A percentile compares a stretch with the other conserved stretches of the same genome.
Conservation (phyloP, 35 echinoderm and acorn worm species). For the Apostichopus californicus region DNA sequence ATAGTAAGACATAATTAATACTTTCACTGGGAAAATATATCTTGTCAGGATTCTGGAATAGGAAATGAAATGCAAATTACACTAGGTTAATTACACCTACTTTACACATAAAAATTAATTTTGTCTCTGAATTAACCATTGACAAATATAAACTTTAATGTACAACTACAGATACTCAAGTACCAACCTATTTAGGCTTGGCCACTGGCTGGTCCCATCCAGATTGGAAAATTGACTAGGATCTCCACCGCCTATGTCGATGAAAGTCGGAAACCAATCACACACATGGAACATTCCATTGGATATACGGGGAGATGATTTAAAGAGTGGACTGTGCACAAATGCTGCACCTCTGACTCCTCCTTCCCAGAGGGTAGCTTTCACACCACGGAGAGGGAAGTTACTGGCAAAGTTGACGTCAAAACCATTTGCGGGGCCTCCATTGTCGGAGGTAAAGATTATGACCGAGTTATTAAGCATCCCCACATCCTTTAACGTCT, state of each 20-base stretch:
- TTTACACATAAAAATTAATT: too few species aligned
- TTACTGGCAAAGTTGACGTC: conserved; percentile 89
- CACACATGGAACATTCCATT: conserved; percentile 80
- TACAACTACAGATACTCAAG: too few species aligned
- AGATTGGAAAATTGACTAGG: conserved; percentile 56
- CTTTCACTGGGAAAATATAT: too few species aligned
- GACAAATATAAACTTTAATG: too few species aligned
- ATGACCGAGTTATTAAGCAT: conserved; percentile 87
- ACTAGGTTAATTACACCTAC: too few species aligned
- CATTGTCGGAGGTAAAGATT: conserved; percentile 96
- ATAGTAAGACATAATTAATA: too few species aligned
- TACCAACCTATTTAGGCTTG: conserved; percentile 70
- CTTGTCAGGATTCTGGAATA: too few species aligned
- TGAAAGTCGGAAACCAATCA: conserved; percentile 84
- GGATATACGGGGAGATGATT: conserved; percentile 68
- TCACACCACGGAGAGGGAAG: conserved; percentile 87
- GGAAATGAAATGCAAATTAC: too few species aligned
- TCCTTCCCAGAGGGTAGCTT: conserved; percentile 91
- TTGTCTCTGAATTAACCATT: too few species aligned
- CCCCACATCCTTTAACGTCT: conserved; percentile 60
- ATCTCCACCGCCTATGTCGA: conserved; percentile 80
- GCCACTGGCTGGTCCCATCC: conserved; percentile 78
- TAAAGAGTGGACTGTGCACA: conserved; percentile 69
- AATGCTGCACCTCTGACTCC: conserved; percentile 81
- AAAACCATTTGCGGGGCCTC: conserved; percentile 80